Percentiles rank a stretch among this genome's conserved stretches.
phyloP scores from a whole-genome alignment of 2,797 vertebrate species.

The Mormyrops boulengeri region DNA sequence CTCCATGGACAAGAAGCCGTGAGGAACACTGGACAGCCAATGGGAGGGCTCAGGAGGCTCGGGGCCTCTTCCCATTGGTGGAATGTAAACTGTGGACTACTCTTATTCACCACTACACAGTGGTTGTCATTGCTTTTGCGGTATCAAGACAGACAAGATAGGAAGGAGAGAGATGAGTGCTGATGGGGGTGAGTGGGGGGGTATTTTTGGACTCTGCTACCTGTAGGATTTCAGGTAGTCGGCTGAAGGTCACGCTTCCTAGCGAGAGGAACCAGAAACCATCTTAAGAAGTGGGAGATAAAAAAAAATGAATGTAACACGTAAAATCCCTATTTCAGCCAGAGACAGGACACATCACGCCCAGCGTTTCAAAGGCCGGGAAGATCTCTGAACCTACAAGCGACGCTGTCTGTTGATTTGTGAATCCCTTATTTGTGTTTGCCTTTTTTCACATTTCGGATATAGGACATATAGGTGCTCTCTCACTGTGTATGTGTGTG shows the following conservation, averaged over 20 bases:
- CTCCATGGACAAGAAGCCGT: conserved; percentile 71
- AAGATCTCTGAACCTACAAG: neutral
- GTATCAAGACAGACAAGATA: conserved; percentile 44
- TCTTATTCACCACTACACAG: neutral
- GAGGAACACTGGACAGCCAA: conserved; percentile 10
- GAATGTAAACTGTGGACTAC: conserved; percentile 28
- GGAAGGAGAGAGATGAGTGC: neutral
- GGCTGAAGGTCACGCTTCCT: neutral
- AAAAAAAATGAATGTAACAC: neutral
- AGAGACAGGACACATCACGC: neutral
- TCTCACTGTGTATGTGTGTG: conserved; percentile 24
- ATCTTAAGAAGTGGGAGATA: neutral
- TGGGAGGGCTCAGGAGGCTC: conserved; percentile 17
- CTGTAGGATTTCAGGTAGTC: neutral
- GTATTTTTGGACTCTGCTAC: neutral
- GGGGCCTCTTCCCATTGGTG: conserved; percentile 34
- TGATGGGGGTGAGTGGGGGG: neutral
- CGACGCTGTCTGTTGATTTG: neutral
- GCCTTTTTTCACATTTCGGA: conserved; percentile 3
- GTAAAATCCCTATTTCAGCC: neutral
- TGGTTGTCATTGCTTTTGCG: conserved; percentile 4
- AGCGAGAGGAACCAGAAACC: neutral
- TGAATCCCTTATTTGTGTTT: neutral
- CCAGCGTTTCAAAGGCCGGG: neutral
- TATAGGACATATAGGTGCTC: conserved; percentile 25